These are phyloP conservation scores for Acrobasis repandana DNA, from an alignment of 2,888 invertebrate species.

Conservation along the genomic window DNA sequence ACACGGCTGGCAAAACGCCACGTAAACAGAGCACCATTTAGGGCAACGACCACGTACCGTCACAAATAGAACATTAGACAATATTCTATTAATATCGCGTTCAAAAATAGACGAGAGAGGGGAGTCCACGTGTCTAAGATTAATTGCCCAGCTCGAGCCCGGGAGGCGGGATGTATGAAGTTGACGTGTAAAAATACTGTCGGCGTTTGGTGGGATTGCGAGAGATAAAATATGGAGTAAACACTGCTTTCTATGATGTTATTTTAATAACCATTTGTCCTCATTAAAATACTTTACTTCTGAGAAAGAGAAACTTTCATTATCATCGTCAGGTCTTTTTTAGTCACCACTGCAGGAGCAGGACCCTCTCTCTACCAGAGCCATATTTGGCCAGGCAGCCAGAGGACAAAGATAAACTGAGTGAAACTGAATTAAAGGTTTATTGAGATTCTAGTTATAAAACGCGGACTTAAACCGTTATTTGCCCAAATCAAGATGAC, in stretches of 20 bases:
- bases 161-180: slow-evolving; percentile 25
- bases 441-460: too few species aligned
- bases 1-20: slow-evolving; percentile 64
- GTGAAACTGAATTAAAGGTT: too few species aligned
- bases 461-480: too few species aligned
- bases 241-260: background rate
- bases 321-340: too few species aligned
- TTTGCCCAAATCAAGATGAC: too few species aligned
- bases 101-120: slow-evolving; percentile 71
- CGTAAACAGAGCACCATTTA: slow-evolving; percentile 78
- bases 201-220: background rate
- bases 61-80: slow-evolving; percentile 65
- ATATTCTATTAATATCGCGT: slow-evolving; percentile 65
- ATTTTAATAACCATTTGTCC: background rate
- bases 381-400: too few species aligned
- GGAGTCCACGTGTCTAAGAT: slow-evolving; percentile 69
- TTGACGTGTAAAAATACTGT: slow-evolving; percentile 4
- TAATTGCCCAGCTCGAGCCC: slow-evolving; percentile 50
- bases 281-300: too few species aligned
- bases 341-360: too few species aligned
- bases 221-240: background rate
- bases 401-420: too few species aligned
- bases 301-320: too few species aligned
- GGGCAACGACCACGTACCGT: slow-evolving; percentile 74
- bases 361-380: too few species aligned